Evolutionary conservation across 2,888 invertebrate species (phyloP).

Genomic region (Ischnus inquisitorius): DNA sequence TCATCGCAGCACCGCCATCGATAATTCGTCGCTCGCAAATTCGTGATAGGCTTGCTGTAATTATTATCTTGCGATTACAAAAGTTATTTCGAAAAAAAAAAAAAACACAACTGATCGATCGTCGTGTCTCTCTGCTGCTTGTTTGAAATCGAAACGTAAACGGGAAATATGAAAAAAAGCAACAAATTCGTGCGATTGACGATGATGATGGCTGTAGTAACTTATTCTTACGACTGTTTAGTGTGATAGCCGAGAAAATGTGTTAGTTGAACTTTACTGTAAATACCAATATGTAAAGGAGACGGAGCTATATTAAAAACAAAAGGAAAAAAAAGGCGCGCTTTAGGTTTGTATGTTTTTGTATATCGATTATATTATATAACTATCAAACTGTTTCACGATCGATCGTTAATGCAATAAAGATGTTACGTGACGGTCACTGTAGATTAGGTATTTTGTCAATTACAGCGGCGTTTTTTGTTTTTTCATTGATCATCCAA

Average conservation of each 20-base stretch:
- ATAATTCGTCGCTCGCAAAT: constrained; percentile 49
- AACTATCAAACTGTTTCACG: constrained; percentile 64
- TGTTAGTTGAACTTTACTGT: constrained; percentile 71
- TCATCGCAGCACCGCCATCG: constrained; percentile 11
- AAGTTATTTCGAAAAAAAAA: constrained; percentile 25
- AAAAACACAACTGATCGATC: constrained; percentile 10
- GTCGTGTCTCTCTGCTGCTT: constrained; percentile 36
- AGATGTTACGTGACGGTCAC: constrained; percentile 47
- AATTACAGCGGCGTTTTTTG: constrained; percentile 33
- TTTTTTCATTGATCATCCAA: neutral
- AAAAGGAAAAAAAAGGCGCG: constrained; percentile 44
- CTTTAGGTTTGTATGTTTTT: constrained; percentile 79
- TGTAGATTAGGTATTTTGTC: constrained; percentile 33
- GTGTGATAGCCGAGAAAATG: constrained; percentile 53
- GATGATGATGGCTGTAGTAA: constrained; percentile 57
- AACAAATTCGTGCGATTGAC: constrained; percentile 20
- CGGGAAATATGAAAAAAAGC: neutral
- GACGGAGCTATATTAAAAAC: constrained; percentile 49
- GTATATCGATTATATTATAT: constrained; percentile 72
- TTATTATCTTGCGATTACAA: constrained; percentile 31
- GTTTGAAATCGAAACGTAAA: constrained; percentile 28
- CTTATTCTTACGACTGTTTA: constrained; percentile 64
- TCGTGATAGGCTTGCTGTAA: constrained; percentile 36
- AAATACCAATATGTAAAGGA: constrained; percentile 72
- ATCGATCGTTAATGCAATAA: constrained; percentile 60